These are phyloP conservation scores for Chloebia gouldiae DNA, from an alignment of 2,113 vertebrate species.

Conservation along the genomic window DNA sequence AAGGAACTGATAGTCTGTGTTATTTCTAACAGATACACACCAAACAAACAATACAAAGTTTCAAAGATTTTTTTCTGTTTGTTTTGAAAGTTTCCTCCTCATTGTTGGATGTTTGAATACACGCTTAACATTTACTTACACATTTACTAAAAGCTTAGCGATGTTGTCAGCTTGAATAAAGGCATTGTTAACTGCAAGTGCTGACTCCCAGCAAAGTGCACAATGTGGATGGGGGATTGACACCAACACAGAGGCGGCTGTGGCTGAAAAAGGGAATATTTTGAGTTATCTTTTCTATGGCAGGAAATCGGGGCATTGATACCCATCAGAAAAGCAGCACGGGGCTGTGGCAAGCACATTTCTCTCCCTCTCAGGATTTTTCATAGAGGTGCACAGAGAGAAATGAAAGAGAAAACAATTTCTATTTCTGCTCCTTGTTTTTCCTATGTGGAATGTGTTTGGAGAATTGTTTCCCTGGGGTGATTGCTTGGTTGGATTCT, in stretches of 20 bases:
- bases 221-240: constrained; percentile 4
- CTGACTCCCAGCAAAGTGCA: constrained; percentile 37
- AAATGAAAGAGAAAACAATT: no score
- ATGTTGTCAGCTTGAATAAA: constrained; percentile 44
- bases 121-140: constrained; percentile 48
- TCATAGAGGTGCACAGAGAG: no score
- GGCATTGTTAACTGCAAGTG: constrained; percentile 41
- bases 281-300: constrained; percentile 26
- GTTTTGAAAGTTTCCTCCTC: constrained; percentile 28
- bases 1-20: constrained; percentile 49
- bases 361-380: no score
- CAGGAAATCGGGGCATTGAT: background rate
- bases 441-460: no score
- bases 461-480: no score
- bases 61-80: constrained; percentile 22
- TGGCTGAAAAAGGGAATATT: constrained; percentile 12
- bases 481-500: no score
- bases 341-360: no score
- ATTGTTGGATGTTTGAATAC: constrained; percentile 56
- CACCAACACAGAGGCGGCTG: background rate
- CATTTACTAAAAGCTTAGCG: constrained; percentile 36
- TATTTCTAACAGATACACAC: constrained; percentile 52
- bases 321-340: background rate
- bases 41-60: constrained; percentile 46
- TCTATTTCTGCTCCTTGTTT: no score